Percentiles rank a stretch among this genome's conserved stretches.
phyloP scores from a whole-genome alignment of 2,113 vertebrate genomes.

The Ceyx cyanopectus region DNA sequence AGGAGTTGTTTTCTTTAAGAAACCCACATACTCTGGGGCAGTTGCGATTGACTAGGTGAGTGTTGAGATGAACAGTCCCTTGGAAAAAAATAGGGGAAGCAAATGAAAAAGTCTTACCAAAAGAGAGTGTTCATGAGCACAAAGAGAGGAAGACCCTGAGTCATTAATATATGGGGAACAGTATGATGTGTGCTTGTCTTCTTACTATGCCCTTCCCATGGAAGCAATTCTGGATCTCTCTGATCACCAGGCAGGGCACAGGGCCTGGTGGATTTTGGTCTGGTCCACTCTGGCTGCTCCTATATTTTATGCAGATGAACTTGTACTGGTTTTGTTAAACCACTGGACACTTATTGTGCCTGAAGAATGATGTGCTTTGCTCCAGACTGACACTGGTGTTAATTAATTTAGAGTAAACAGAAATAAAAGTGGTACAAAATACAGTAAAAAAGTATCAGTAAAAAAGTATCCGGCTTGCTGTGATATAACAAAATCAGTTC shows the following conservation, averaged over 20 bases:
- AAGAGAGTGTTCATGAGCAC: not conserved
- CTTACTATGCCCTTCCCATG: not conserved
- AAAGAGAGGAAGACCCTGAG: not conserved
- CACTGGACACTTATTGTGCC: not conserved
- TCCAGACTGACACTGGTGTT: not conserved
- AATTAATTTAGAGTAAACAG: conserved; percentile 43
- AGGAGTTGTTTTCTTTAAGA: not conserved
- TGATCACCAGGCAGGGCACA: not conserved
- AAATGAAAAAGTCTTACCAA: not conserved
- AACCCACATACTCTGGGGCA: not conserved
- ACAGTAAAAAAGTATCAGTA: conserved; percentile 29
- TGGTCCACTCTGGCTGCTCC: not conserved
- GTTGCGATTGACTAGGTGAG: not conserved
- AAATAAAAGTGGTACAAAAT: conserved; percentile 44
- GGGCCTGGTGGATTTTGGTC: not conserved
- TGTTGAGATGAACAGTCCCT: not conserved
- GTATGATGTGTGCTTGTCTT: not conserved
- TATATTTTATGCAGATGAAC: not conserved
- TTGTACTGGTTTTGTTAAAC: not conserved
- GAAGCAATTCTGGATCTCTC: not conserved
- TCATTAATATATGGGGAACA: not conserved
- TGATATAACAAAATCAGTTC: conserved; percentile 46
- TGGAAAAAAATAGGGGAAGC: not conserved
- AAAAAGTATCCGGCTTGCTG: conserved; percentile 17
- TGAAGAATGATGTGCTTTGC: conserved; percentile 29